phyloP scores from a whole-genome alignment of 2,888 invertebrate genomes.

The Phymatocera aterrima region DNA sequence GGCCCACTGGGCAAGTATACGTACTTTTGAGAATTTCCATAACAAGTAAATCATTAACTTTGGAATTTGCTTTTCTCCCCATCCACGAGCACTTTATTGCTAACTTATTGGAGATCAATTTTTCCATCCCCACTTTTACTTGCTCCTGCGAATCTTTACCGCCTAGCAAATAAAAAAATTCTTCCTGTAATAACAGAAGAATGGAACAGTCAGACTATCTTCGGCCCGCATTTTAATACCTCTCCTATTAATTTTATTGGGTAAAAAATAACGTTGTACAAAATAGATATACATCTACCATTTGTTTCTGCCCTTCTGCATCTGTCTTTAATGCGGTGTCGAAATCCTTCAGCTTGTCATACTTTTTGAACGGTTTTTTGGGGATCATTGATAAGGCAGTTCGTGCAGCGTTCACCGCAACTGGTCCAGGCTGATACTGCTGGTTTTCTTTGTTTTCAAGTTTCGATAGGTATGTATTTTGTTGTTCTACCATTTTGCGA shows the following conservation, averaged over 20 bases:
- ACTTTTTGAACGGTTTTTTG: not conserved
- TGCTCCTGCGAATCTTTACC: not conserved
- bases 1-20: not conserved
- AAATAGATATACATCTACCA: too few relatives aligned
- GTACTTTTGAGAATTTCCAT: conserved; percentile 4
- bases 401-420: too few relatives aligned
- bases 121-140: not conserved
- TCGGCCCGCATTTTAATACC: not conserved
- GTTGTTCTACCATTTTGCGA: not conserved
- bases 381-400: not conserved
- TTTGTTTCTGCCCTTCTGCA: not conserved
- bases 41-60: not conserved
- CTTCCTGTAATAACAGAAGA: not conserved
- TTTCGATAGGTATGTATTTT: not conserved
- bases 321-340: not conserved
- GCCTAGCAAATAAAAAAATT: not conserved
- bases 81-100: conserved; percentile 4
- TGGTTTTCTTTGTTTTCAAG: not conserved
- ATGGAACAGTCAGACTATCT: not conserved
- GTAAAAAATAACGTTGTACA: not conserved
- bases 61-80: not conserved
- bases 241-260: not conserved
- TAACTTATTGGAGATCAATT: not conserved
- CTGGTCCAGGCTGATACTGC: too few relatives aligned
- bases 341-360: not conserved